Evolutionary conservation across 1,140 invertebrate species (phyloP), one percentile per base, ranked within the genome.

Genomic region (Hermatobates lingyangjiaoensis): DNA sequence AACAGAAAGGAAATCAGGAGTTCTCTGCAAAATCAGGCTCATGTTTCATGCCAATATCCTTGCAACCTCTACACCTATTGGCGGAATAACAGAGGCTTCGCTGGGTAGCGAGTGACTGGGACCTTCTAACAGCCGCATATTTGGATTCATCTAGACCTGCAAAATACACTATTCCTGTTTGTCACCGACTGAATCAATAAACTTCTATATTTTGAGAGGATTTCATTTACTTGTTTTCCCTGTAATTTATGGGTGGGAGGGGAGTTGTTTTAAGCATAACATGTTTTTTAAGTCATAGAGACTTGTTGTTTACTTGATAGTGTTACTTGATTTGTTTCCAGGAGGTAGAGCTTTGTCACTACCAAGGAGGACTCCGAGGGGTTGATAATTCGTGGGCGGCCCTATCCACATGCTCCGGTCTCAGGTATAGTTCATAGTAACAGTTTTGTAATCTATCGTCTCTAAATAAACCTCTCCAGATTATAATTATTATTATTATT

Each of bases 341-440:
- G 83, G 79, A 83, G 59, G 58, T 74, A 25, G 74, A 79, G 51
- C 64, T 87, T 58, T 91, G 87, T 66, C 83, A 87, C 61, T 91
- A 91, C 61, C 75, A 82, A 62, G 90, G 90, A 25, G 76, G 69
- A 39, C 72, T 93, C n/a, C 66, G 77, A 54, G 77, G 73, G 49
- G 67, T 75, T 52, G 68, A 73, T 4, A 67, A 73, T 27, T 91
- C 88, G 1, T 84, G 81, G 77, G 87, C 76, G 40, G 89, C 88
- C 0, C 56, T 93, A 15, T 92, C 88, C 42, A 91, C 87, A 7
- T 93, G 90, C 70, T 71, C 73, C 61, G 61, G 44, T 52, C 20
- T 48, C 44, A n/a, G 23, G 27, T 40, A 30, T 28, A n/a, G 7
- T 25, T 24, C 18, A 30, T 10, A 26, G 7, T 46, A 46, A 46